phyloP scores from a whole-genome alignment of 2,888 invertebrate genomes.

The Nesidiocoris tenuis region DNA sequence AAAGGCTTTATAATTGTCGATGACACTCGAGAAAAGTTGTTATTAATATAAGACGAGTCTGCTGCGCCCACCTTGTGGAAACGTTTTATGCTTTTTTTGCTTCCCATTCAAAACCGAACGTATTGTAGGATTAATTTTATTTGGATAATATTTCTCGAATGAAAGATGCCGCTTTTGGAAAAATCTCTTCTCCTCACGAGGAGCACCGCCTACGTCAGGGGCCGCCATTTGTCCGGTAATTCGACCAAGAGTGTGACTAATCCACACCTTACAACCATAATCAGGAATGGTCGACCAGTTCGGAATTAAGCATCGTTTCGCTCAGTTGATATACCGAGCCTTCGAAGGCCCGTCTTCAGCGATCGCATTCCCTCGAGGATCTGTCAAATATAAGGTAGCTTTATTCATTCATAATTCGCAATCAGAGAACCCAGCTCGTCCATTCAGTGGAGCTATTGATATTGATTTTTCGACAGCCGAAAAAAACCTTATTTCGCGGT shows the following conservation, averaged over 20 bases:
- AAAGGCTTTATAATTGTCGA: conserved; percentile 41
- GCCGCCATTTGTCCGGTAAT: conserved; percentile 32
- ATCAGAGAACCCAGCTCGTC: too few relatives aligned
- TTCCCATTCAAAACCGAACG: conserved; percentile 24
- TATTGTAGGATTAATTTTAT: conserved; percentile 39
- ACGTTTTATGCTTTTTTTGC: not conserved
- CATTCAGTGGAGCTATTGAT: too few relatives aligned
- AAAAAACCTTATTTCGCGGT: too few relatives aligned
- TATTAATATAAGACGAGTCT: conserved; percentile 37
- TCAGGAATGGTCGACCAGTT: not conserved
- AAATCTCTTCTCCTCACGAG: not conserved
- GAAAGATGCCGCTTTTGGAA: conserved; percentile 12
- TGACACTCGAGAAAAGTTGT: conserved; percentile 39
- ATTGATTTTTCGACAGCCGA: too few relatives aligned
- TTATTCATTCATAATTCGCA: conserved; percentile 2
- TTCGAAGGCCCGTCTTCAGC: not conserved
- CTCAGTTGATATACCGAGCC: not conserved
- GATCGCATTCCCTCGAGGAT: too few relatives aligned
- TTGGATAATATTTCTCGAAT: conserved; percentile 30
- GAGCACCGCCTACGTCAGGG: conserved; percentile 16
- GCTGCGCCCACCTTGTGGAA: conserved; percentile 26
- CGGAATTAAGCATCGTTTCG: conserved; percentile 11
- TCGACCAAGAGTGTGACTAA: conserved; percentile 34
- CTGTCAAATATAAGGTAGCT: too few relatives aligned
- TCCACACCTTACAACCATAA: conserved; percentile 27